Percentiles rank a stretch among this genome's conserved stretches.
These are phyloP conservation scores for Drosophila rellima DNA, from an alignment of 2,888 invertebrate genomes.

Conservation along the genomic window DNA sequence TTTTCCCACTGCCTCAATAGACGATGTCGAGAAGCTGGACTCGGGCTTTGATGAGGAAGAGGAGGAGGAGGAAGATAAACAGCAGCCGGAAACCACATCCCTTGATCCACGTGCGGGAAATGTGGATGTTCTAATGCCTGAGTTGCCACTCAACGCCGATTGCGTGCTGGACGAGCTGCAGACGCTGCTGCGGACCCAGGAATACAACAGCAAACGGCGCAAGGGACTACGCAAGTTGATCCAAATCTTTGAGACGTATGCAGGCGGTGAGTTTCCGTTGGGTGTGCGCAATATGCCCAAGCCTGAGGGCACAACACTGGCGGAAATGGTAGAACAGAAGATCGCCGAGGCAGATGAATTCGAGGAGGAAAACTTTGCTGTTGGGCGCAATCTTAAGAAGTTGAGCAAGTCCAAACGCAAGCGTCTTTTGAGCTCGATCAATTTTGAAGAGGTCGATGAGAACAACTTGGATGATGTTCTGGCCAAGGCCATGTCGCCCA, in stretches of 20 bases:
- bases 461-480: slow-evolving; percentile 82
- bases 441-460: slow-evolving; percentile 82
- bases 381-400: slow-evolving; percentile 85
- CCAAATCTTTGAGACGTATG: slow-evolving; percentile 86
- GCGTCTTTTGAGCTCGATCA: slow-evolving; percentile 79
- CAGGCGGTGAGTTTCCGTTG: slow-evolving; percentile 89
- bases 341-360: slow-evolving; percentile 86
- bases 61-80: slow-evolving; percentile 84
- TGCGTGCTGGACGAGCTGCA: slow-evolving; percentile 87
- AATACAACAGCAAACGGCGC: slow-evolving; percentile 87
- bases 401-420: slow-evolving; percentile 85
- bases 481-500: slow-evolving; percentile 75
- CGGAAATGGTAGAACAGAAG: slow-evolving; percentile 81
- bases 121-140: slow-evolving; percentile 90
- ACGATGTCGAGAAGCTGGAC: slow-evolving; percentile 88
- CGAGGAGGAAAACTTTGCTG: slow-evolving; percentile 86
- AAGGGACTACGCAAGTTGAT: slow-evolving; percentile 87
- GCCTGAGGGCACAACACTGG: slow-evolving; percentile 78
- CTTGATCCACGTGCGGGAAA: slow-evolving; percentile 93
- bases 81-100: slow-evolving; percentile 52
- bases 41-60: slow-evolving; percentile 72
- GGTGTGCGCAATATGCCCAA: slow-evolving; percentile 87
- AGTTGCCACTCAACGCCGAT: slow-evolving; percentile 89
- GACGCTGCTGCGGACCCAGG: slow-evolving; percentile 86
- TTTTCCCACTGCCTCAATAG: slow-evolving; percentile 90